phyloP scores from a whole-genome alignment of 2,113 vertebrate species.

The rabbit (Oryctolagus cuniculus) region DNA sequence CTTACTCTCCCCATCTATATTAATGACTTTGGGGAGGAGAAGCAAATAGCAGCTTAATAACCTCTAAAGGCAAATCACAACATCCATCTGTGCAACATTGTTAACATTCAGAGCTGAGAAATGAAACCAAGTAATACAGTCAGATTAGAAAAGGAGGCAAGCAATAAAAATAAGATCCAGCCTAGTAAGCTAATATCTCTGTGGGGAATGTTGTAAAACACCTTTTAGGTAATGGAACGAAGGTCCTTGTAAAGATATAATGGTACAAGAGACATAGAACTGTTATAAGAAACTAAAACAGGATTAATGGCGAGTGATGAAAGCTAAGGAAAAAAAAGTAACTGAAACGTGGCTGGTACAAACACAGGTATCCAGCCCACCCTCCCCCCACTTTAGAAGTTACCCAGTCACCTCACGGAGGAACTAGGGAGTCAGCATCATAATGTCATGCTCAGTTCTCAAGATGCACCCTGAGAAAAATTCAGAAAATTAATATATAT shows the following conservation, averaged over 20 bases:
- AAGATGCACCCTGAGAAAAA: not conserved
- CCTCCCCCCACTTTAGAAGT: not conserved
- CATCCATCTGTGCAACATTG: slow-evolving; percentile 57
- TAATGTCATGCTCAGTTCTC: not conserved
- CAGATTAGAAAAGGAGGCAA: slow-evolving; percentile 65
- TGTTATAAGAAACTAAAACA: slow-evolving; percentile 66
- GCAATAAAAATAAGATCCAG: slow-evolving; percentile 71
- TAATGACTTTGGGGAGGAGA: slow-evolving; percentile 64
- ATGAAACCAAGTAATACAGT: slow-evolving; percentile 64
- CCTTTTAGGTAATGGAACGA: slow-evolving; percentile 64
- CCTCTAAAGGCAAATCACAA: slow-evolving; percentile 69
- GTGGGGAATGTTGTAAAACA: slow-evolving; percentile 70
- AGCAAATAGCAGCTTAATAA: slow-evolving; percentile 74
- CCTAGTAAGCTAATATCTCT: slow-evolving; percentile 73
- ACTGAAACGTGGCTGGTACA: not conserved
- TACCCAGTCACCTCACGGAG: not conserved
- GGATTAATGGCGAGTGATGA: slow-evolving; percentile 64
- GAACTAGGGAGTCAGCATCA: not conserved
- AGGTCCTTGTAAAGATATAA: slow-evolving; percentile 60
- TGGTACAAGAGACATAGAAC: slow-evolving; percentile 57
- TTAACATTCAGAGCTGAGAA: slow-evolving; percentile 71
- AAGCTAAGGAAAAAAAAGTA: not conserved
- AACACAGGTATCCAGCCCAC: not conserved
- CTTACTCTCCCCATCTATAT: slow-evolving; percentile 53
- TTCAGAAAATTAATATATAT: not conserved